Percentiles rank a stretch among this genome's conserved stretches.
phyloP scores from a whole-genome alignment of 2,888 invertebrate genomes.

The Adelognathus sp. region DNA sequence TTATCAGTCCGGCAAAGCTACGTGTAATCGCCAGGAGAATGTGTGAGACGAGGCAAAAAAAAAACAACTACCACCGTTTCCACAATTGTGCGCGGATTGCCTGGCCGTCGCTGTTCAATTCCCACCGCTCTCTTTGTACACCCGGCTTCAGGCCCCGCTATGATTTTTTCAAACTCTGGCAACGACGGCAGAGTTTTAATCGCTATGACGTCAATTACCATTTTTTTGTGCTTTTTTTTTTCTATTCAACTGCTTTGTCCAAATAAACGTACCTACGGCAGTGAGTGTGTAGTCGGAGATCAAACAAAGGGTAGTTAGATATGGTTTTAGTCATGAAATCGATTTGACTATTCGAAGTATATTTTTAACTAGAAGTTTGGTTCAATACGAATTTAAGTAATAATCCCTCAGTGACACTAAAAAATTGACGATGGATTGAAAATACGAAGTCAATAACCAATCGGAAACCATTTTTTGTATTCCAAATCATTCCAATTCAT shows the following conservation, averaged over 20 bases:
- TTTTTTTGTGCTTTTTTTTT: not conserved
- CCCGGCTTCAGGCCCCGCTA: not conserved
- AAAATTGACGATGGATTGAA: too few species aligned
- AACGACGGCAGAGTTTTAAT: constrained; percentile 5
- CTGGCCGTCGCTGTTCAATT: constrained; percentile 16
- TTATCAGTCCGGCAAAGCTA: constrained; percentile 1
- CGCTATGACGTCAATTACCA: not conserved
- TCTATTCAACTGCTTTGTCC: not conserved
- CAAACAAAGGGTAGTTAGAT: too few species aligned
- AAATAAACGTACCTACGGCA: too few species aligned
- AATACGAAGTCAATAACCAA: too few species aligned
- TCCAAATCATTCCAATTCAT: too few species aligned
- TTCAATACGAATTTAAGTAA: too few species aligned
- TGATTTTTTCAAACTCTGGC: not conserved
- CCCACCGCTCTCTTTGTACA: not conserved
- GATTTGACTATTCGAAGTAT: too few species aligned
- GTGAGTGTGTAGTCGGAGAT: too few species aligned
- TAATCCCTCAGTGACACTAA: too few species aligned
- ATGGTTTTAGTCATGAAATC: too few species aligned
- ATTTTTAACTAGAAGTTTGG: too few species aligned
- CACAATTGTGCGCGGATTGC: not conserved
- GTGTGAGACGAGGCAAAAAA: not conserved
- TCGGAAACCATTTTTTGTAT: too few species aligned
- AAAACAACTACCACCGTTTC: not conserved
- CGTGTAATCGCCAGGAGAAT: not conserved